These are phyloP conservation scores for Pelecanoides urinatrix DNA, from an alignment of 2,113 vertebrate genomes.

Conservation along the genomic window DNA sequence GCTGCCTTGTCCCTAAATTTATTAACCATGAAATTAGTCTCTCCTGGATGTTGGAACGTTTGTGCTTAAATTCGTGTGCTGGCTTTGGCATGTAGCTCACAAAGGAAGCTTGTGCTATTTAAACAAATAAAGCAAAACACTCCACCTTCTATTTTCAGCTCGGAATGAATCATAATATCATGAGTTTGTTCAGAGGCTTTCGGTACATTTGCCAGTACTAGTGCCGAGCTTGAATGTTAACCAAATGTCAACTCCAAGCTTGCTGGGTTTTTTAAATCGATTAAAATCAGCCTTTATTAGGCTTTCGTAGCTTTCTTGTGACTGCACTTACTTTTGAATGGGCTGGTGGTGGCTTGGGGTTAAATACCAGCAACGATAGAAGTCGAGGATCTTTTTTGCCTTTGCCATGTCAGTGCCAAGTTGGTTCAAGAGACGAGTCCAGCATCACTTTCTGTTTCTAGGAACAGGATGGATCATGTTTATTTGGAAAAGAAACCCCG, in stretches of 20 bases:
- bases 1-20: slow-evolving; percentile 9
- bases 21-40: slow-evolving; percentile 31
- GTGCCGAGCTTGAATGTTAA: slow-evolving; percentile 22
- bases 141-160: slow-evolving; percentile 35
- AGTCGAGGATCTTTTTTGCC: neutral
- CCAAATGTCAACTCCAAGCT: neutral
- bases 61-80: neutral
- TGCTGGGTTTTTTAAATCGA: neutral
- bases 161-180: neutral
- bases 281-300: neutral
- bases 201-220: neutral
- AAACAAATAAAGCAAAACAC: neutral
- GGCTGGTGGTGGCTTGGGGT: neutral
- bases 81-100: neutral
- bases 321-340: neutral
- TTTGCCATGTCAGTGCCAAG: neutral
- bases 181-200: neutral
- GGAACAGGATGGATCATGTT: neutral
- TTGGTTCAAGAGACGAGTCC: neutral
- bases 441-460: neutral
- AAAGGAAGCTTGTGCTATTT: neutral
- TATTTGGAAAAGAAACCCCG: neutral
- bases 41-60: neutral
- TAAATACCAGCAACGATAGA: neutral
- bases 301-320: neutral